Base-by-base conservation (phyloP, 2,888 invertebrate species). In the Melanargia galathea region DNA sequence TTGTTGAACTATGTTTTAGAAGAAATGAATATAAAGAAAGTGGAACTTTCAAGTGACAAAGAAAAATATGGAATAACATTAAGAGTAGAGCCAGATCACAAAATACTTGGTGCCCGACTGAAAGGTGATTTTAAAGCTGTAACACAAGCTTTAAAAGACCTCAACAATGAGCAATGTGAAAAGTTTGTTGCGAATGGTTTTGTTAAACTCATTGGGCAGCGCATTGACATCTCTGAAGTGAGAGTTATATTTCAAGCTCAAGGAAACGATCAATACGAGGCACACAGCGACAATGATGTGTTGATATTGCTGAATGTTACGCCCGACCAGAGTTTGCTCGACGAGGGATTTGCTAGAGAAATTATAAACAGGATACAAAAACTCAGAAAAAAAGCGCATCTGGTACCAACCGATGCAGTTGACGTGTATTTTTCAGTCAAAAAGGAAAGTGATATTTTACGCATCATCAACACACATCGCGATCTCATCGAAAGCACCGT, bases 281-380 rank as follows among this genome's bases (percentile, higher is more conserved):
- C 97, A 0, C 96, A 98, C 78, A 96, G 97, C 72, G 97, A 98
- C 75, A 96, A 96, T 70, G 96, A 97, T 82, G 95, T 98, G 1
- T 90, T 99, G 54, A 96, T 99, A 56, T 88, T 99, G 60, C 86
- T 99, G 71, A 97, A 99, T 81, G 94, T 97, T 60, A 95, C 95
- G 0, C 97, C 97, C 1, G 98, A 98, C 81, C 95, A 97, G 77
- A 94, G 95, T 26, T 95, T 99, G 94, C 92, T 97, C 68, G 97
- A 98, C 78, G 99, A 99, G 92, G 99, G 99, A 8, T 93, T 97
- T 68, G 97, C 99, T 0, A 93, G 99, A 64, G 99, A 99, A 90
- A 95, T 99, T 24, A 96, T 98, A 65, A 99, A 99, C 82, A 94
- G 99, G 62, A 94, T 99, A 33, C 99, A 99, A 82, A 99, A 98